Base-by-base conservation (phyloP, 2,797 vertebrate species). In the Harpagifer antarcticus region DNA sequence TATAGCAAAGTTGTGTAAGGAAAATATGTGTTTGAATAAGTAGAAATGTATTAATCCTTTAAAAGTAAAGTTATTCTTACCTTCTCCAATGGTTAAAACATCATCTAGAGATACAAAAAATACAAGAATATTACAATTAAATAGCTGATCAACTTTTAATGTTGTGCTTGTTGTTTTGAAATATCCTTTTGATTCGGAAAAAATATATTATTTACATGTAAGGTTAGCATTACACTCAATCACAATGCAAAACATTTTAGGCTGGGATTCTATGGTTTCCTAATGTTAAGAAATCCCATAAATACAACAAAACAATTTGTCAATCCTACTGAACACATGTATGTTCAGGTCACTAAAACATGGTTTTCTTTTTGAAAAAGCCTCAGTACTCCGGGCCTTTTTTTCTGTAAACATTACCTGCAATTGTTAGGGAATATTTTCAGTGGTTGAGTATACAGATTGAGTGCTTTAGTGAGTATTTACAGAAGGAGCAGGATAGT, bases 71-170 rank as follows among this genome's bases (percentile, higher is more conserved):
- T 72, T 17, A 16, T 6, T 87, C 88, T 86, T 89, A 95, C 94
- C 84, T 73, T 74, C 86, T 70, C 88, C 91, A 6, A 92, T 76
- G 72, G 76, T 86, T 20, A 93, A 91, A 75, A 95, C 66, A 65
- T 95, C 95, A 88, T 95, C 95, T 95, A 78, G 47, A 20, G 74
- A 70, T 31, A 27, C 27, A 37, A 79, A 76, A 78, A 76, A 63
- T 0, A 84, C 37, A 52, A 72, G 68, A 3, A 50, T 1, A 70
- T 81, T 50, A 79, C 2, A 9, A 43, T 53, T 14, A 62, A 1
- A 16, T 49, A 12, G 27, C 27, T 5, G 27, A 27, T 27, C 27
- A 68, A 1, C 8, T 43, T 4, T 62, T 16, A 33, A 3, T 44
- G 16, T 53, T 48, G 31, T 42, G 16, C 3, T 52, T 3, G 5